A percentile compares a stretch with the other conserved stretches of the same genome.
Evolutionary conservation across 2,888 invertebrate genomes (phyloP).

Genomic region (Drosophila nr. perissopoda): DNA sequence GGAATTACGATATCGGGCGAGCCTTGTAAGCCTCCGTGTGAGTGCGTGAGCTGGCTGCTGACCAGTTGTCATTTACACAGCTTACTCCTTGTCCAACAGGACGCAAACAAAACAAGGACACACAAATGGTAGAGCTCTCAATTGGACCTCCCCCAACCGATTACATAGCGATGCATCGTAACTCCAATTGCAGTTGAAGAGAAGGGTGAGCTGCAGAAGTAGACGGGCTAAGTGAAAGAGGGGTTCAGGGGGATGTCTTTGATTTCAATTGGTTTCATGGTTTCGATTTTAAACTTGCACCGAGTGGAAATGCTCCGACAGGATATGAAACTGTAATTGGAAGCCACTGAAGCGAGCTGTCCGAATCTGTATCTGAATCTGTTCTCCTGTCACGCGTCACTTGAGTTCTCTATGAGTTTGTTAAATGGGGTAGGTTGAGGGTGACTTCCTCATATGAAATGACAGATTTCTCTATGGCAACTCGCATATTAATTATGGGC

Average conservation of each 20-base stretch:
- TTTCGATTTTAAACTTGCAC: constrained; percentile 43
- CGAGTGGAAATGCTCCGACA: constrained; percentile 40
- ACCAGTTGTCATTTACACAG: constrained; percentile 44
- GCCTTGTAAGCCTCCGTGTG: constrained; percentile 48
- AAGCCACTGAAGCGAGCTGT: constrained; percentile 50
- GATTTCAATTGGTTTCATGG: constrained; percentile 61
- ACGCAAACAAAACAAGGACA: constrained; percentile 37
- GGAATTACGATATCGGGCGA: constrained; percentile 52
- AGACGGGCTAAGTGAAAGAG: background rate
- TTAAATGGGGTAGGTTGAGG: background rate
- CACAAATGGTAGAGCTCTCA: constrained; percentile 43
- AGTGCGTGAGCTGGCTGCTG: constrained; percentile 32
- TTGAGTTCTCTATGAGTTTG: constrained; percentile 12
- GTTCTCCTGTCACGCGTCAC: constrained; percentile 20
- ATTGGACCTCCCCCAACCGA: constrained; percentile 38
- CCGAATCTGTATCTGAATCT: constrained; percentile 30
- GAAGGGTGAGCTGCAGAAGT: background rate
- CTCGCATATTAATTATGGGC: constrained; percentile 72
- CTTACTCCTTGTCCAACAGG: constrained; percentile 64
- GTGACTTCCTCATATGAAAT: constrained; percentile 27
- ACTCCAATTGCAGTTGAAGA: constrained; percentile 22
- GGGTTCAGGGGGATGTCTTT: constrained; percentile 27
- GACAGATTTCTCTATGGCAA: constrained; percentile 58
- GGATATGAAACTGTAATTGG: constrained; percentile 67
- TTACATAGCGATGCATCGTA: constrained; percentile 34